These are phyloP conservation scores for Atlantisia rogersi DNA, from an alignment of 2,113 vertebrate genomes.

Conservation along the genomic window DNA sequence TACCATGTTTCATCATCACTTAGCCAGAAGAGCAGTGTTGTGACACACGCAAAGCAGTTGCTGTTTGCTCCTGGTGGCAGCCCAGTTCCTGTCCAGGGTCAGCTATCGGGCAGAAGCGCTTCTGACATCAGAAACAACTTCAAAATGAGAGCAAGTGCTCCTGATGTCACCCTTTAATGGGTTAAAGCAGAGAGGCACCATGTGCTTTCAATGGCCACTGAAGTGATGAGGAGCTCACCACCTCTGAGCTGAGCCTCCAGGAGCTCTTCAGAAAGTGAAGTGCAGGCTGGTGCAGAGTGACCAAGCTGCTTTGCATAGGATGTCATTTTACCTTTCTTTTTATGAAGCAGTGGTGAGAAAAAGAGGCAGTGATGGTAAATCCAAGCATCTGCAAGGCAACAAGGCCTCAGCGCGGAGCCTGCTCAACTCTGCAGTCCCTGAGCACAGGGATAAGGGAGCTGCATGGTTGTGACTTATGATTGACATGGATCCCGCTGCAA, in stretches of 20 bases:
- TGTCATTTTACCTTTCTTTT: background rate
- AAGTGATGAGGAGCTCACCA: background rate
- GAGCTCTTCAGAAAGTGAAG: background rate
- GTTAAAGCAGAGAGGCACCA: background rate
- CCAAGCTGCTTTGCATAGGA: slow-evolving; percentile 9
- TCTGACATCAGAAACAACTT: background rate
- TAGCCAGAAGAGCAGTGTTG: background rate
- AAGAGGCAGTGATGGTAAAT: background rate
- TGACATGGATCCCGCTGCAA: background rate
- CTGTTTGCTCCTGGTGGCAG: background rate
- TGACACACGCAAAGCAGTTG: background rate
- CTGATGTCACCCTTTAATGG: background rate
- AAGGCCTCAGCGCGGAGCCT: background rate
- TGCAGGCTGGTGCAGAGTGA: background rate
- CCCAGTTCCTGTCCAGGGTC: background rate
- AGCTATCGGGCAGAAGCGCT: background rate
- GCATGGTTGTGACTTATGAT: background rate
- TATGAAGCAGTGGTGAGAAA: background rate
- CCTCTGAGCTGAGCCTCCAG: background rate
- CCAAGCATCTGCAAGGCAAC: slow-evolving; percentile 7
- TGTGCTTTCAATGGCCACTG: background rate
- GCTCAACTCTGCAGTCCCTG: background rate
- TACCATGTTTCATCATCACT: background rate
- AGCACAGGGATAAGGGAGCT: background rate
- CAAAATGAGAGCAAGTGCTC: background rate